A percentile compares a stretch with the other conserved stretches of the same genome.
Conservation (phyloP, 2,113 vertebrate genomes). For the Lamprotornis superbus region DNA sequence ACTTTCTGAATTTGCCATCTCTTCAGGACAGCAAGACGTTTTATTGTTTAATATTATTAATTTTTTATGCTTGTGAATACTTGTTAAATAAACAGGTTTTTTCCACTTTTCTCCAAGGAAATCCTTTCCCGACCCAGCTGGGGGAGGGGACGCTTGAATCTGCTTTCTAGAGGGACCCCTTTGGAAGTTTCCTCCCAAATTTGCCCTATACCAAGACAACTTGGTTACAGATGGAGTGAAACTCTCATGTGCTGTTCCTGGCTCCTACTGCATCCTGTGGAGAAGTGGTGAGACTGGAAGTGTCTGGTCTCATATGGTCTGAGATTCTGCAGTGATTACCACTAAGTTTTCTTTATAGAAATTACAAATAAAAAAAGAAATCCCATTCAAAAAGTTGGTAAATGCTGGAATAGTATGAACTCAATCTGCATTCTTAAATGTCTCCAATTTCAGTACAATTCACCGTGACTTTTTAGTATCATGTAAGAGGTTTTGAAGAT, state of each 20-base stretch:
- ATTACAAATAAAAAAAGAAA: not conserved
- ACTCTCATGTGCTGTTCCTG: not conserved
- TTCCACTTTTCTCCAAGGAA: not conserved
- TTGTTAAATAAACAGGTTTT: not conserved
- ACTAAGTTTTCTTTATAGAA: not conserved
- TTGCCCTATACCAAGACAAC: not conserved
- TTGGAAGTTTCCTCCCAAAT: not conserved
- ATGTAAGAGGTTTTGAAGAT: not conserved
- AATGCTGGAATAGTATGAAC: not conserved
- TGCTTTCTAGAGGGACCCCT: not conserved
- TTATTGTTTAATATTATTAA: not conserved
- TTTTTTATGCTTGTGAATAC: not conserved
- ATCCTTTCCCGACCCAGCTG: not conserved
- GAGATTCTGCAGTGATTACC: not conserved
- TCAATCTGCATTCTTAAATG: not conserved
- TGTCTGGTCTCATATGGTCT: not conserved
- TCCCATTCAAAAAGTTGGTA: not conserved
- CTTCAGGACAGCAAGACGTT: not conserved
- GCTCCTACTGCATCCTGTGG: not conserved
- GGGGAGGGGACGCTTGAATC: not conserved
- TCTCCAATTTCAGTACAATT: not conserved
- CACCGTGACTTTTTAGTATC: not conserved
- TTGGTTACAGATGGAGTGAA: not conserved
- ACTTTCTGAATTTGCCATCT: not conserved
- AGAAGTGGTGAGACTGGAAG: not conserved